Conservation (phyloP, 2,113 vertebrate genomes). For the Aegotheles bennettii region DNA sequence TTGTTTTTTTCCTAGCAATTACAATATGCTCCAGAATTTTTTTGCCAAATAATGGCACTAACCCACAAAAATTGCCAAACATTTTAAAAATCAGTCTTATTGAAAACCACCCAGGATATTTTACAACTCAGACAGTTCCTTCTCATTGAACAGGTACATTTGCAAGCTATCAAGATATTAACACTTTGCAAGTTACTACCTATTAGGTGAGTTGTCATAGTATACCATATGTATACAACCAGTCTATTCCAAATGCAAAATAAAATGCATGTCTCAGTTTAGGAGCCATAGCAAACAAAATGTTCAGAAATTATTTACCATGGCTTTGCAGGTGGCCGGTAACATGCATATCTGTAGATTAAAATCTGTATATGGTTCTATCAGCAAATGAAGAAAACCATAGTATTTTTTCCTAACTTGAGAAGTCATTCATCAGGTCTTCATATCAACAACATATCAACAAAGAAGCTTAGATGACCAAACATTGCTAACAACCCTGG, state of each 20-base stretch:
- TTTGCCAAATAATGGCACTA: background rate
- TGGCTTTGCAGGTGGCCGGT: background rate
- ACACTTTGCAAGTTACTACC: background rate
- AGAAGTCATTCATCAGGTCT: background rate
- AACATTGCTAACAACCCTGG: background rate
- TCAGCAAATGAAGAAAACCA: background rate
- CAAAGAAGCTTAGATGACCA: background rate
- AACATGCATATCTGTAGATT: background rate
- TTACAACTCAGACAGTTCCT: background rate
- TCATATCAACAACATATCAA: background rate
- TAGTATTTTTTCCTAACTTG: background rate
- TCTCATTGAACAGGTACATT: background rate
- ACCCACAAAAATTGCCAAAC: background rate
- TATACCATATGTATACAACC: background rate
- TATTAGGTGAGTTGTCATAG: background rate
- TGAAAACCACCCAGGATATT: background rate
- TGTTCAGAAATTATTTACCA: background rate
- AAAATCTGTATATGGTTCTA: background rate
- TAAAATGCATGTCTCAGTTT: background rate
- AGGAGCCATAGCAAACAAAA: background rate
- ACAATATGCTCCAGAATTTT: background rate
- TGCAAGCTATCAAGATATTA: background rate
- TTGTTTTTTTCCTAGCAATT: background rate
- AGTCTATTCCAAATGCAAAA: background rate
- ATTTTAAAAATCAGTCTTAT: background rate